A percentile compares a stretch with the other conserved stretches of the same genome.
Conservation (phyloP, 2,888 invertebrate species). For the Physocephala rufipes region DNA sequence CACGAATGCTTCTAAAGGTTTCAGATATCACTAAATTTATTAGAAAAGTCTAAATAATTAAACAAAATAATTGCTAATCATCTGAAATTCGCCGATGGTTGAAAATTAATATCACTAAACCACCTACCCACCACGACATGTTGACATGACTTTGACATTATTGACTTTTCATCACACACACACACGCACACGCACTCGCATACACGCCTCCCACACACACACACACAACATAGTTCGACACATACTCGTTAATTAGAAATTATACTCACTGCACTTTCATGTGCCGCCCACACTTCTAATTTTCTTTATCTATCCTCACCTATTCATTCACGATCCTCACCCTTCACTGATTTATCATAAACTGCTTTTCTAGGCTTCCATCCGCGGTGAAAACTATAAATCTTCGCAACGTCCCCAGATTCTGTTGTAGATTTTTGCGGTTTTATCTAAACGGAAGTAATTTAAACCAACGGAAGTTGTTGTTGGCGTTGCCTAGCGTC, state of each 20-base stretch:
- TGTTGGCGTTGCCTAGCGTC: slow-evolving; percentile 18
- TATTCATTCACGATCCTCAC: no score
- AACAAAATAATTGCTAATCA: slow-evolving; percentile 18
- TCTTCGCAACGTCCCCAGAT: slow-evolving; percentile 15
- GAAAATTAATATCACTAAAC: no score
- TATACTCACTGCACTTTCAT: no score
- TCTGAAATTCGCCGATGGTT: background rate
- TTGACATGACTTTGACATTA: no score
- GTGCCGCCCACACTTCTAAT: background rate
- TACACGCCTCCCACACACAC: background rate
- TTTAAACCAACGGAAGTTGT: slow-evolving; percentile 1
- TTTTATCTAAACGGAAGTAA: slow-evolving; percentile 16
- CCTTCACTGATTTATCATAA: no score
- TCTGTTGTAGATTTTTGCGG: slow-evolving; percentile 25
- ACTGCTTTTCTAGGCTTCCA: no score
- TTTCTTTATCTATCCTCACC: background rate
- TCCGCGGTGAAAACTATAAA: slow-evolving; percentile 4
- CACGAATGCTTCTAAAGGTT: no score
- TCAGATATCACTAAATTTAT: background rate
- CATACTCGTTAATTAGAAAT: background rate
- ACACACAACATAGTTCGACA: no score
- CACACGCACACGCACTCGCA: background rate
- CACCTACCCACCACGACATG: no score
- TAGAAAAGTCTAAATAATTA: slow-evolving; percentile 27
- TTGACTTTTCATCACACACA: background rate